Evolutionary conservation across 2,797 vertebrate genomes (phyloP).

Genomic region (Hoplostethus atlanticus): DNA sequence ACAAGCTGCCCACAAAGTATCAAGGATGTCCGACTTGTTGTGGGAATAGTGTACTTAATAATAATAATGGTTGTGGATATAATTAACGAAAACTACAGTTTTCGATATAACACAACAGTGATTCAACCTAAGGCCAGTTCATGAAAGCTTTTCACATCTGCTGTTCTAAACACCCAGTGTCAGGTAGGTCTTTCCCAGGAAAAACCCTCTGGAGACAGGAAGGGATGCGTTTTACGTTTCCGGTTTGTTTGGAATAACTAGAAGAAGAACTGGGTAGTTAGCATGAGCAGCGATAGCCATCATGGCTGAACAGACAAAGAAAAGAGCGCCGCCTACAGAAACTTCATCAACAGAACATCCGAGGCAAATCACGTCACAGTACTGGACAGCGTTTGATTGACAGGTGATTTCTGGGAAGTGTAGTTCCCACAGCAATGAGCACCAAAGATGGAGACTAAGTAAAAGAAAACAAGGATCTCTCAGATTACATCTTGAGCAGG

Average conservation of each 20-base stretch:
- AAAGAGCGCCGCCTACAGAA: slow-evolving; percentile 2
- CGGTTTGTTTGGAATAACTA: no score
- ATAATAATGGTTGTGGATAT: background rate
- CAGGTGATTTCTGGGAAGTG: background rate
- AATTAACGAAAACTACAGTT: no score
- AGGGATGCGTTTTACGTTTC: no score
- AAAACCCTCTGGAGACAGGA: no score
- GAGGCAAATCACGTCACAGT: slow-evolving; percentile 1
- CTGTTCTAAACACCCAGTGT: no score
- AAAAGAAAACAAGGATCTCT: background rate
- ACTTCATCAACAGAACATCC: slow-evolving; percentile 1
- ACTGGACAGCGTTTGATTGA: background rate
- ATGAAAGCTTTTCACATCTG: no score
- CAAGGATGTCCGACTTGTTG: slow-evolving; percentile 3
- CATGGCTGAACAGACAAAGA: background rate
- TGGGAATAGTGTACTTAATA: slow-evolving; percentile 12
- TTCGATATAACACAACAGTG: no score
- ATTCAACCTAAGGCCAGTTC: no score
- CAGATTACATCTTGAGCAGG: background rate
- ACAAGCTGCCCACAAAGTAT: slow-evolving; percentile 30
- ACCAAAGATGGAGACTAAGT: slow-evolving; percentile 19
- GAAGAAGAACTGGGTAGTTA: no score
- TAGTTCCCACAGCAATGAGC: slow-evolving; percentile 19
- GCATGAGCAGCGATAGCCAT: no score
- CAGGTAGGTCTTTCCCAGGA: no score